Conservation (phyloP, 1,140 invertebrate species). For the Plectrocnemia conspersa region DNA sequence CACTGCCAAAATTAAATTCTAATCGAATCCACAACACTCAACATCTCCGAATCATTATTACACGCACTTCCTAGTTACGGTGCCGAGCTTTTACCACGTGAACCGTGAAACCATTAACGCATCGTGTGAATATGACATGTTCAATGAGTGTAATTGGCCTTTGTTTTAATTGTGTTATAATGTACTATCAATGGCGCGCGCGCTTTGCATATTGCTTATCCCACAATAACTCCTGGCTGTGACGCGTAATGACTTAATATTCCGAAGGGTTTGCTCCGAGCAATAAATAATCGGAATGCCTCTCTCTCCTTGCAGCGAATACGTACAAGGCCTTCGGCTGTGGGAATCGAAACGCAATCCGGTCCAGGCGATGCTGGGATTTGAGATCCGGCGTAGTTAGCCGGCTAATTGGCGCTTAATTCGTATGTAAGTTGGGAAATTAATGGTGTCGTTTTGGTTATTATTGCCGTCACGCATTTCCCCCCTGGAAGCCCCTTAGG, state of each 20-base stretch:
- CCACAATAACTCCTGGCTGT: background rate
- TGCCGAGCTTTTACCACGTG: background rate
- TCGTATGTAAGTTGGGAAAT: constrained; percentile 35
- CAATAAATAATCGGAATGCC: constrained; percentile 24
- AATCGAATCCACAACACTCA: no score
- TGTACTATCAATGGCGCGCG: no score
- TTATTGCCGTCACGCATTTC: constrained; percentile 33
- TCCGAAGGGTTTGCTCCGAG: constrained; percentile 9
- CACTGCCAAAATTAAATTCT: no score
- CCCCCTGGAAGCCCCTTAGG: constrained; percentile 10
- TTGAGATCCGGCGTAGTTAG: constrained; percentile 3
- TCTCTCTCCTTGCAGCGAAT: background rate
- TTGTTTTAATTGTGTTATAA: constrained; percentile 12
- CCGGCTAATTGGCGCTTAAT: constrained; percentile 26
- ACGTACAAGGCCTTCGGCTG: constrained; percentile 11
- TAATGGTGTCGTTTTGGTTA: constrained; percentile 36
- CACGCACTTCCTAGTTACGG: no score
- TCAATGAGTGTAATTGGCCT: constrained; percentile 8
- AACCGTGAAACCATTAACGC: constrained; percentile 4
- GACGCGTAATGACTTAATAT: constrained; percentile 28
- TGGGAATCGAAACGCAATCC: constrained; percentile 15
- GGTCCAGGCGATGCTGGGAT: no score
- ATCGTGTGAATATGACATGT: constrained; percentile 10
- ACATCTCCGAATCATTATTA: no score
- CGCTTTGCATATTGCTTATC: background rate